A percentile compares a stretch with the other conserved stretches of the same genome.
These are phyloP conservation scores for Vulpes lagopus DNA, from an alignment of 2,113 vertebrate genomes.

Conservation along the genomic window DNA sequence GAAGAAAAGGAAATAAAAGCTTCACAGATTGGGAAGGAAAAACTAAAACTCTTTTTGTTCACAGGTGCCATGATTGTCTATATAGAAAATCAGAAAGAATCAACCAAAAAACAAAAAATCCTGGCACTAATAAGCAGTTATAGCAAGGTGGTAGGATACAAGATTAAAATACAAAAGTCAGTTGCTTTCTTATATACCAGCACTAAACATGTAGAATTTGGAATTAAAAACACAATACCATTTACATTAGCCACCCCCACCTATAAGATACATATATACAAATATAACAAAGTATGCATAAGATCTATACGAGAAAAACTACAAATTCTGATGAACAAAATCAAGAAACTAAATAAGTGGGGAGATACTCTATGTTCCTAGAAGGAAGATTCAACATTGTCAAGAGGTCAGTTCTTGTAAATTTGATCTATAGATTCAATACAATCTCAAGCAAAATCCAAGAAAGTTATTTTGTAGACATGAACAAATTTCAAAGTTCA, in stretches of 20 bases:
- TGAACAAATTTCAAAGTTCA: neutral
- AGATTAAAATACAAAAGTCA: neutral
- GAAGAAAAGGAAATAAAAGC: neutral
- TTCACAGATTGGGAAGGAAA: neutral
- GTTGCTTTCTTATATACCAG: neutral
- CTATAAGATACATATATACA: neutral
- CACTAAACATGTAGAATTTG: neutral
- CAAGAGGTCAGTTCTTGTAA: neutral
- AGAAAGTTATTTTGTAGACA: neutral
- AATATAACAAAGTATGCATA: neutral
- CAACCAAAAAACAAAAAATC: neutral
- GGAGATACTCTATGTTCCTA: neutral
- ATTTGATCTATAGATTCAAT: neutral
- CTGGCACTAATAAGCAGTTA: neutral
- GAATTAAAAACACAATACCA: neutral
- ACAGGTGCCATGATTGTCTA: neutral
- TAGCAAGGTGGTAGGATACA: neutral
- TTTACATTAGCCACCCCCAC: neutral
- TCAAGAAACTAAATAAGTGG: neutral
- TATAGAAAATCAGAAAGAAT: neutral
- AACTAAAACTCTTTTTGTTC: neutral
- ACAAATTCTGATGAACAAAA: neutral
- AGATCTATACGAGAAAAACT: neutral
- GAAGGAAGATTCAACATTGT: neutral
- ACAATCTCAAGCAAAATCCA: neutral